Base-by-base conservation (phyloP, 2,797 vertebrate genomes). In the Sebastes nivosus region DNA sequence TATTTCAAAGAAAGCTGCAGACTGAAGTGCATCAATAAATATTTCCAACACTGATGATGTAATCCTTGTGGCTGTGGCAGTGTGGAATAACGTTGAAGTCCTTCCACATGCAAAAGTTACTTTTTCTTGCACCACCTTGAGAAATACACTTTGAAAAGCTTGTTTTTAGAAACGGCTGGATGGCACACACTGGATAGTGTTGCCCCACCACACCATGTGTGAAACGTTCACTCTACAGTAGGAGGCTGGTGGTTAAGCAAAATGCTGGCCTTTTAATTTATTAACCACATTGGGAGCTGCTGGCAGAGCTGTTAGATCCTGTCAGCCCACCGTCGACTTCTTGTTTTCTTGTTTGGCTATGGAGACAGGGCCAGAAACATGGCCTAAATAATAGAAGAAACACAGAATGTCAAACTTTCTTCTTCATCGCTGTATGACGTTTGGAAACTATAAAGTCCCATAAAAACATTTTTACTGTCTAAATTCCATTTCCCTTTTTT, bases 401-500 rank as follows among this genome's bases (percentile, higher is more conserved):
- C 20, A 34, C 29, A 34, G 22, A 78, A 61, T 67, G 18, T 67
- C 9, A 68, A 34, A 34, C 6, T 20, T 36, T 36, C 8, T 25
- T 22, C 18, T 52, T 59, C 38, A 8, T 59, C 5, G 7, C n/a
- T 63, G 16, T 24, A 24, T 36, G 27, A 63, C 30, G 1, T 72
- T 58, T 54, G 64, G 14, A 78, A 83, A 72, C 34, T 36, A 42
- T 61, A 20, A 75, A 69, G n/a, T 22, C 3, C 4, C 27, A 22
- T 25, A 5, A 24, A 76, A 82, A 63, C 0, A 4, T 4, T 14
- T 46, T 55, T 67, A 67, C 11, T 52, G 34, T 76, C 8, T 52
- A 60, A 80, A 8, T 76, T 59, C 50, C 74, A 71, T 18, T 81
- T 82, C 69, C 12, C 6, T 67, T 82, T 67, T 82, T 67, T 68